Conservation (phyloP, 2,797 vertebrate genomes). For the Tauraco hartlaubi region DNA sequence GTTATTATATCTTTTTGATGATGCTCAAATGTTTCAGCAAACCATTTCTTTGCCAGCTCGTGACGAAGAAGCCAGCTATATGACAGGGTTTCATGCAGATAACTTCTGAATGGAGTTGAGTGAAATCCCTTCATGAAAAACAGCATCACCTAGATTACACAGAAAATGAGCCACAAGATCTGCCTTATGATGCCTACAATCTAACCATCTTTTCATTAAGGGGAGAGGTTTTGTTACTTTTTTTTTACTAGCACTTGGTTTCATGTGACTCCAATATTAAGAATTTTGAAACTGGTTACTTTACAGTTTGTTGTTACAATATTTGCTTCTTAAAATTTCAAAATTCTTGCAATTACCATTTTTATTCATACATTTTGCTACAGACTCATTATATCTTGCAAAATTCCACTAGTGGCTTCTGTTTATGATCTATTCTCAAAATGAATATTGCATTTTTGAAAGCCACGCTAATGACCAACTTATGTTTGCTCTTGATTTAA, state of each 20-base stretch:
- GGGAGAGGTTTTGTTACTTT: neutral
- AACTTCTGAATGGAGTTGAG: neutral
- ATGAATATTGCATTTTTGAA: neutral
- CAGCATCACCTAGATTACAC: neutral
- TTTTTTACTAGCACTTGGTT: neutral
- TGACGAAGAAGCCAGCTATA: neutral
- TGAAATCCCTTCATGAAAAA: neutral
- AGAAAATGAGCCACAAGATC: neutral
- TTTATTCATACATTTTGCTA: neutral
- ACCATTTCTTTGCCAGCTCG: neutral
- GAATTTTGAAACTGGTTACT: neutral
- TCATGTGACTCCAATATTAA: neutral
- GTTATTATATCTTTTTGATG: neutral
- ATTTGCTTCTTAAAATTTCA: neutral
- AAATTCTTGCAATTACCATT: neutral
- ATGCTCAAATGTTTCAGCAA: neutral
- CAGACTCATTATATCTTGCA: neutral
- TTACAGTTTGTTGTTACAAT: neutral
- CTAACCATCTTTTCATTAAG: neutral
- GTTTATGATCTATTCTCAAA: neutral
- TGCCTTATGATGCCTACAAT: neutral
- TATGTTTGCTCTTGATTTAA: neutral
- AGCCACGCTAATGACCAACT: neutral
- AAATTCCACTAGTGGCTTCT: neutral
- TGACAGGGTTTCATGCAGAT: neutral